Evolutionary conservation across 2,113 vertebrate species (phyloP), one percentile per base, ranked within the genome.

Genomic region (Hiodon tergisus): DNA sequence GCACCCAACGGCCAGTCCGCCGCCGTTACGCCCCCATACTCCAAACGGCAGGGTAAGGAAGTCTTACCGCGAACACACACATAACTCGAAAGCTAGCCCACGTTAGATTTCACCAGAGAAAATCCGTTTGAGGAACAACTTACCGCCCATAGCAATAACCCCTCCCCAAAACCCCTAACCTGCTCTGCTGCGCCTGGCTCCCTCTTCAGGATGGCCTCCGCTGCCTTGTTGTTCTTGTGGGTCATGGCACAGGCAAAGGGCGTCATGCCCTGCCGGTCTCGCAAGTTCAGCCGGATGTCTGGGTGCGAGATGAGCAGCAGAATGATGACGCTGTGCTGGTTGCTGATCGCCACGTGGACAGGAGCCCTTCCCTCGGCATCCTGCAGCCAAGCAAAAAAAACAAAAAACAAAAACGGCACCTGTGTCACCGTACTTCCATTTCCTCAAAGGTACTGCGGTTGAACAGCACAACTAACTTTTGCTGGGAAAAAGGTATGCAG

Each of bases 241-340:
- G 95, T 98, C 97, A 99, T 99, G 61, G 97, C 97, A 11, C 97
- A 99, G 68, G 97, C 96, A 9, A 99, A 98, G 0, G 97, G 97
- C 3, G 97, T 98, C 91, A 96, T 93, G 77, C 97, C 96, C 83
- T 97, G 97, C 57, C 97, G 91, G 85, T 99, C 97, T 10, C 97
- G 93, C 4, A 95, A 83, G 10, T 90, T 95, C 13, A 99, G 85
- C 68, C 94, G 94, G 81, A 99, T 97, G 50, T 95, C 93, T 0
- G 96, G 96, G 79, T 98, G 96, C 2, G 95, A 98, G 79, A 98
- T 96, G 86, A 99, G 89, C 77, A 98, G 87, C 89, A 98, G 96
- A 77, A 99, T 99, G 75, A 99, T 98, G 84, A 96, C 88, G 3
- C 88, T 87, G 74, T 98, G 97, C 78, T 98, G 96, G 89, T 90